These are phyloP conservation scores for Procambarus clarkii DNA, from an alignment of 1,140 invertebrate species.

Conservation along the genomic window DNA sequence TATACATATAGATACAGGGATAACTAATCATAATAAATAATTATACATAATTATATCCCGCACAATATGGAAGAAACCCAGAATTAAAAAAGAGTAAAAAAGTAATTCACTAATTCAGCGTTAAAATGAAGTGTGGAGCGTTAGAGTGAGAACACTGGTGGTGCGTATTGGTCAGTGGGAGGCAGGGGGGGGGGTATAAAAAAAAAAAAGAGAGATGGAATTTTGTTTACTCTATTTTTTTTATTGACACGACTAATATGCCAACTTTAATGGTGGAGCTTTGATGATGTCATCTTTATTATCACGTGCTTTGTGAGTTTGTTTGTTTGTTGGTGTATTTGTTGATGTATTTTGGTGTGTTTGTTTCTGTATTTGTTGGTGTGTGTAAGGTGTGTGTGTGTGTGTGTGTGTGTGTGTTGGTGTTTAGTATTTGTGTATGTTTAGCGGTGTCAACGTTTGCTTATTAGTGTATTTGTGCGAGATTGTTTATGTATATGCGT, in stretches of 20 bases:
- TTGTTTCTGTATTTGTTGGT: background rate
- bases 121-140: background rate
- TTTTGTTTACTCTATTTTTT: slow-evolving; percentile 20
- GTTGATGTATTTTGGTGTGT: slow-evolving; percentile 11
- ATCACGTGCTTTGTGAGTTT: background rate
- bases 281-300: background rate
- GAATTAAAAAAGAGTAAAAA: background rate
- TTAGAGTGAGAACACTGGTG: background rate
- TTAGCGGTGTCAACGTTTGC: background rate
- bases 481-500: background rate
- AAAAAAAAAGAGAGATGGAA: background rate
- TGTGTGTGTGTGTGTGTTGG: slow-evolving; percentile 21
- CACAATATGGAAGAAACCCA: no score
- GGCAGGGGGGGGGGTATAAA: background rate
- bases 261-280: background rate
- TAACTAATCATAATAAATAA: no score
- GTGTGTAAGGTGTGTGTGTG: slow-evolving; percentile 24
- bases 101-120: slow-evolving; percentile 23
- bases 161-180: slow-evolving; percentile 27
- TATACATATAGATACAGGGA: no score
- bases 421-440: slow-evolving; percentile 9
- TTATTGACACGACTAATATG: background rate
- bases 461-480: background rate
- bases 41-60: no score
- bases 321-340: background rate